These are phyloP conservation scores for Benthosema pterotum DNA, from an alignment of 2,797 vertebrate species.

Conservation along the genomic window DNA sequence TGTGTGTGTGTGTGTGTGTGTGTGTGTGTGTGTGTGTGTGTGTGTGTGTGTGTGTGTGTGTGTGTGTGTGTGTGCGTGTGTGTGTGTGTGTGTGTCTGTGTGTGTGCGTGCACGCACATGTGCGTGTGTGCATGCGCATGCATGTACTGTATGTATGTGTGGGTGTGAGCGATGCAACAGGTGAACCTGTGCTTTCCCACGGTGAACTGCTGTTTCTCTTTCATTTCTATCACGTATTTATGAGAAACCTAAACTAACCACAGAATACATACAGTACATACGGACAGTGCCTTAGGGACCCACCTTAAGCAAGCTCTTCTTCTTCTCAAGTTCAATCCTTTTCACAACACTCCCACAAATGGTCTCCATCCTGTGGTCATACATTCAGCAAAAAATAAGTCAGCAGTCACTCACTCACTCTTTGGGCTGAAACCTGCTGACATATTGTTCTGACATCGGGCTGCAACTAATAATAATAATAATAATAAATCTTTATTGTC, in stretches of 20 bases:
- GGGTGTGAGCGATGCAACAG: not conserved
- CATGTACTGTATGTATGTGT: not conserved
- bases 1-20: too few species aligned
- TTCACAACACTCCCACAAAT: conserved; percentile 85
- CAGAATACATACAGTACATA: conserved; percentile 7
- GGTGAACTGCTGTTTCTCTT: not conserved
- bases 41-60: not conserved
- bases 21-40: too few species aligned
- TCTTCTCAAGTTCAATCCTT: conserved; percentile 90
- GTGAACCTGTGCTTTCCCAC: not conserved
- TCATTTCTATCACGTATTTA: conserved; percentile 5
- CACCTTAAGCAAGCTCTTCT: conserved; percentile 88
- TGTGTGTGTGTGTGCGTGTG: not conserved
- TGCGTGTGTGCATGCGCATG: too few species aligned
- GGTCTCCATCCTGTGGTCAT: conserved; percentile 86
- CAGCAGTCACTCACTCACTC: too few species aligned
- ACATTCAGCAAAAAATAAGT: conserved; percentile 9
- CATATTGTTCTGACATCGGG: too few species aligned
- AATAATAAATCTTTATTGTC: too few species aligned
- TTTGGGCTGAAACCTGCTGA: too few species aligned
- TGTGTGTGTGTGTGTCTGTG: too few species aligned
- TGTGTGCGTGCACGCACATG: too few species aligned
- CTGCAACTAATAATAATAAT: too few species aligned
- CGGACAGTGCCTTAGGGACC: not conserved
- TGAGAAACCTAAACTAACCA: conserved; percentile 6